These are phyloP conservation scores for Encarsia formosa DNA, from an alignment of 2,888 invertebrate species.

Conservation along the genomic window DNA sequence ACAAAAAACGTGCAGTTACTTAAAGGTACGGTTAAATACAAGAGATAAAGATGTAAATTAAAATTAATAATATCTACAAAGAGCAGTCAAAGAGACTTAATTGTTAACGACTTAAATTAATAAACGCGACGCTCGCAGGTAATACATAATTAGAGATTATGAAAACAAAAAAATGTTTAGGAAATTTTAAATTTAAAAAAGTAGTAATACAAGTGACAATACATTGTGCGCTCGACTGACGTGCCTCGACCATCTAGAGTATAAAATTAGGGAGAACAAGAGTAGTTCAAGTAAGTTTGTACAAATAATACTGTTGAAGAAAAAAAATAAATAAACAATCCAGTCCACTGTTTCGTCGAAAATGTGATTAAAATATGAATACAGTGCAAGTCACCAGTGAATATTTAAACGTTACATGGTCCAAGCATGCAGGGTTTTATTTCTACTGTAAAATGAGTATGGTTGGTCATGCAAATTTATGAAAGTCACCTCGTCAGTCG, in stretches of 20 bases:
- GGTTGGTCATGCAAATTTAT: background rate
- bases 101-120: too few species aligned
- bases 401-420: background rate
- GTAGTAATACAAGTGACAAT: constrained; percentile 32
- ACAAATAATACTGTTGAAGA: constrained; percentile 3
- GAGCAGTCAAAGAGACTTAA: too few species aligned
- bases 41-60: too few species aligned
- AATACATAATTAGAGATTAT: too few species aligned
- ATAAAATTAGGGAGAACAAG: constrained; percentile 4
- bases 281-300: too few species aligned
- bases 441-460: background rate
- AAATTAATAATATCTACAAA: too few species aligned
- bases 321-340: too few species aligned
- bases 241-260: constrained; percentile 29
- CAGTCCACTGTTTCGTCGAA: constrained; percentile 11
- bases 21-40: too few species aligned
- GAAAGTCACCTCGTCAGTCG: constrained; percentile 22
- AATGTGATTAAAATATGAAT: constrained; percentile 10
- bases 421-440: background rate
- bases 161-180: too few species aligned
- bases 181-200: too few species aligned
- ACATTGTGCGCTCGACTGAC: constrained; percentile 37
- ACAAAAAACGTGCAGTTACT: too few species aligned
- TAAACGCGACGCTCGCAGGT: too few species aligned
- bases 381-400: constrained; percentile 9